Conservation (phyloP, 2,113 vertebrate species). For the Mirounga angustirostris region DNA sequence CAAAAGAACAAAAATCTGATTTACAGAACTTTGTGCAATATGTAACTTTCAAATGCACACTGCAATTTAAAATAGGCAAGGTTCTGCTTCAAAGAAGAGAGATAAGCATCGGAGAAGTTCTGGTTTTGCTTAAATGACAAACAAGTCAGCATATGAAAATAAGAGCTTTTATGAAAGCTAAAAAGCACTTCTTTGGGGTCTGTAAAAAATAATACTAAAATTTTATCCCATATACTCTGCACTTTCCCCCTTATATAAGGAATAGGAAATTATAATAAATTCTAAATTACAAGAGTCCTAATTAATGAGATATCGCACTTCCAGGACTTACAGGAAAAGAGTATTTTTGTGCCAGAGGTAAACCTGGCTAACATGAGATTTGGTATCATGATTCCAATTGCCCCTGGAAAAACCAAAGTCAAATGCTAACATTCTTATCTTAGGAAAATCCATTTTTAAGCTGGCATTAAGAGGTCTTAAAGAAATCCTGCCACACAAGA, state of each 20-base stretch:
- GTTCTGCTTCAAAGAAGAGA: not conserved
- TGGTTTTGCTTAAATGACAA: not conserved
- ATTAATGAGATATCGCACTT: not conserved
- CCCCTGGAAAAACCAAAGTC: not conserved
- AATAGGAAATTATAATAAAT: not conserved
- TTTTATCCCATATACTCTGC: not conserved
- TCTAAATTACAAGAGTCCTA: not conserved
- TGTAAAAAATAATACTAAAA: not conserved
- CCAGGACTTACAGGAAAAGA: constrained; percentile 10
- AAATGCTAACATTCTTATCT: not conserved
- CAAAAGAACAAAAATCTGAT: not conserved
- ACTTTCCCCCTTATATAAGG: not conserved
- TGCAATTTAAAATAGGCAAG: not conserved
- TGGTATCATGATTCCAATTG: not conserved
- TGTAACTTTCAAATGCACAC: not conserved
- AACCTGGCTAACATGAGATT: not conserved
- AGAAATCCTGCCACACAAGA: not conserved
- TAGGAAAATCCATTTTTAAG: not conserved
- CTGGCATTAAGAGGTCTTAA: not conserved
- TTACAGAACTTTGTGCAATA: not conserved
- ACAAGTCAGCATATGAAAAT: not conserved
- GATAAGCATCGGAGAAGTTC: not conserved
- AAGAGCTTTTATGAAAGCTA: not conserved
- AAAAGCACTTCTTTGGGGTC: not conserved
- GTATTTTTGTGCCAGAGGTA: constrained; percentile 9